Evolutionary conservation across 2,888 invertebrate species (phyloP).

Genomic region (Protodeltote pygarga): DNA sequence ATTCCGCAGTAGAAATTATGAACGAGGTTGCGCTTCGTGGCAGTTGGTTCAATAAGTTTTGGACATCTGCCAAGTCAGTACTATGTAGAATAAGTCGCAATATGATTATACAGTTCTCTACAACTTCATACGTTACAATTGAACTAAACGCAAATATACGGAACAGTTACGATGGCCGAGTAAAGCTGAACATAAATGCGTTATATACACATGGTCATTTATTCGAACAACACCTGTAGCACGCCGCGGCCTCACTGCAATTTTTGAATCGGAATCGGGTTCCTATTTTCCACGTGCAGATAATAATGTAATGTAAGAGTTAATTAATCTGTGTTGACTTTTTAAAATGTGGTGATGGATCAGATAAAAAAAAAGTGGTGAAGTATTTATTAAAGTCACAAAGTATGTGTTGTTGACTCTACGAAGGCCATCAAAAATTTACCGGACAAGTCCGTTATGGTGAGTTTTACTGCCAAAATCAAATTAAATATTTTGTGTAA

Average conservation of each 20-base stretch:
- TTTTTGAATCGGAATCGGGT: conserved; percentile 7
- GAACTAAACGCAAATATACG: conserved; percentile 24
- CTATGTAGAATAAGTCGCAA: conserved; percentile 47
- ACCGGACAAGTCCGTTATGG: no score
- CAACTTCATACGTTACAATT: conserved; percentile 20
- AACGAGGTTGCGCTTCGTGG: conserved; percentile 21
- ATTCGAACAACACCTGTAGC: conserved; percentile 1
- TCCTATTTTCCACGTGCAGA: not conserved
- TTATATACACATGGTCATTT: conserved; percentile 3
- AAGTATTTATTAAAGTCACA: no score
- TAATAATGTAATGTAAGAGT: not conserved
- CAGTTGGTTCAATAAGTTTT: conserved; percentile 39
- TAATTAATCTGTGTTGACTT: conserved; percentile 9
- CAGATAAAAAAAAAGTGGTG: not conserved
- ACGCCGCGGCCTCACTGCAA: not conserved
- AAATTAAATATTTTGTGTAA: no score
- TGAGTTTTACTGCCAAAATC: no score
- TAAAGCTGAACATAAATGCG: conserved; percentile 9
- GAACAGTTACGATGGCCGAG: conserved; percentile 5
- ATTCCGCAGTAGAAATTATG: conserved; percentile 17
- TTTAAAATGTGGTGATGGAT: not conserved
- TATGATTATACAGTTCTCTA: conserved; percentile 41
- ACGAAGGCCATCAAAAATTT: no score
- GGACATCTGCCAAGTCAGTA: conserved; percentile 60
- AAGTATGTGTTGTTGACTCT: no score